Evolutionary conservation across 2,888 invertebrate species (phyloP).

Genomic region (Folsomia candida): DNA sequence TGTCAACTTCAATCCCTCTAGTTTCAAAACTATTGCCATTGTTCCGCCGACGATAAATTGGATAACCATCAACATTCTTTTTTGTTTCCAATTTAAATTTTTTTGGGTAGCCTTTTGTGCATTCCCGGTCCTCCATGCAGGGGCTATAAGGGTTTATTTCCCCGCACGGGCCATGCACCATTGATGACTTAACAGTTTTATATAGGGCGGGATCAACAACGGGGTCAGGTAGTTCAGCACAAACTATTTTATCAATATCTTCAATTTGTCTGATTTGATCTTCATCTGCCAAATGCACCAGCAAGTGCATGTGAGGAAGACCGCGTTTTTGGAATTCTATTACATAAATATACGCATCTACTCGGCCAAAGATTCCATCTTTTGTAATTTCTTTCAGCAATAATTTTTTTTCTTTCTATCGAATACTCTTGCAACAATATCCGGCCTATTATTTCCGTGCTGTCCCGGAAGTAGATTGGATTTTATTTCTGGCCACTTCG

Average conservation of each 20-base stretch:
- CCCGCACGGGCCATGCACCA: slow-evolving; percentile 54
- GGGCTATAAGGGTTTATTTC: slow-evolving; percentile 48
- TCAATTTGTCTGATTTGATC: slow-evolving; percentile 22
- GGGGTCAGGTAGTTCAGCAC: slow-evolving; percentile 53
- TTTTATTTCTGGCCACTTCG: slow-evolving; percentile 53
- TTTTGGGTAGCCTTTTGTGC: slow-evolving; percentile 54
- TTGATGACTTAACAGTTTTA: slow-evolving; percentile 52
- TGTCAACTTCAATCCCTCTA: slow-evolving; percentile 51
- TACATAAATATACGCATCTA: slow-evolving; percentile 34
- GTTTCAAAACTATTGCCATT: slow-evolving; percentile 22
- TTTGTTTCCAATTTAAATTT: slow-evolving; percentile 48
- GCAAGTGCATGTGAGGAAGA: slow-evolving; percentile 42
- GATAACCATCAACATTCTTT: slow-evolving; percentile 53
- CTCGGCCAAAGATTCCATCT: slow-evolving; percentile 47
- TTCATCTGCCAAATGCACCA: slow-evolving; percentile 25
- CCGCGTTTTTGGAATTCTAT: slow-evolving; percentile 50
- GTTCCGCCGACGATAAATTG: slow-evolving; percentile 52
- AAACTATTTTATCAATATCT: slow-evolving; percentile 52
- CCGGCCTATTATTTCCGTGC: slow-evolving; percentile 43
- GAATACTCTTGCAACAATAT: slow-evolving; percentile 49
- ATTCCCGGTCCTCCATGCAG: slow-evolving; percentile 54
- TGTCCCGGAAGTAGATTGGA: slow-evolving; percentile 38
- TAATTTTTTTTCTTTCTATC: slow-evolving; percentile 44
- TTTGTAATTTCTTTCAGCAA: slow-evolving; percentile 40
- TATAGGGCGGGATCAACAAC: slow-evolving; percentile 49